Percentiles rank a stretch among this genome's conserved stretches.
phyloP scores from a whole-genome alignment of 2,113 vertebrate genomes.

The Pangasianodon gigas region DNA sequence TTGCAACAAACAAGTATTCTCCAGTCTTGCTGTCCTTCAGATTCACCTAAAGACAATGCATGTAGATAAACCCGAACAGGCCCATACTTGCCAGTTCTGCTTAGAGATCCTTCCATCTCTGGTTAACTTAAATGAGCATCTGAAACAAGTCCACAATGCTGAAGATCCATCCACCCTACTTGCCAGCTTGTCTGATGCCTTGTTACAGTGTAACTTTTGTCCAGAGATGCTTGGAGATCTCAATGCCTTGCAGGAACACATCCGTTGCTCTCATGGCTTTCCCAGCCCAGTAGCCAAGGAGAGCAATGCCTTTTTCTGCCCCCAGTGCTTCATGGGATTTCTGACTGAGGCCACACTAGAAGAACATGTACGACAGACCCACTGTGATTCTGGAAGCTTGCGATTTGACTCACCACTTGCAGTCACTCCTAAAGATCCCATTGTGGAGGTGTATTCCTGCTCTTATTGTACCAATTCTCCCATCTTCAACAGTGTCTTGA shows the following conservation, averaged over 20 bases:
- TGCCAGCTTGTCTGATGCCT: conserved; percentile 85
- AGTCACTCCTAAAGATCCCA: conserved; percentile 91
- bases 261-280: conserved; percentile 93
- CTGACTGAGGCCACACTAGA: conserved; percentile 95
- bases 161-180: conserved; percentile 85
- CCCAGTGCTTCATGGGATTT: conserved; percentile 98
- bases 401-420: conserved; percentile 93
- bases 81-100: conserved; percentile 96
- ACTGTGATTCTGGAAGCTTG: conserved; percentile 90
- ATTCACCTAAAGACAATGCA: conserved; percentile 98
- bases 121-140: conserved; percentile 94
- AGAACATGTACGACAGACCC: conserved; percentile 94
- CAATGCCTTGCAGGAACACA: conserved; percentile 96
- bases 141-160: conserved; percentile 93
- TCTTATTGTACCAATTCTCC: conserved; percentile 98
- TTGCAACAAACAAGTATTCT: conserved; percentile 96
- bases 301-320: conserved; percentile 98
- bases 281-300: conserved; percentile 91
- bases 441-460: conserved; percentile 96
- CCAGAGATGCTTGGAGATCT: conserved; percentile 91
- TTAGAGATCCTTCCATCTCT: conserved; percentile 95
- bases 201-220: conserved; percentile 98
- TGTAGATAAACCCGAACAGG: conserved; percentile 95
- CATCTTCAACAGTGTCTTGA: conserved; percentile 94
- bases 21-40: conserved; percentile 93